These are phyloP conservation scores for Kryptolebias ocellatus DNA, from an alignment of 2,797 vertebrate genomes.

Conservation along the genomic window DNA sequence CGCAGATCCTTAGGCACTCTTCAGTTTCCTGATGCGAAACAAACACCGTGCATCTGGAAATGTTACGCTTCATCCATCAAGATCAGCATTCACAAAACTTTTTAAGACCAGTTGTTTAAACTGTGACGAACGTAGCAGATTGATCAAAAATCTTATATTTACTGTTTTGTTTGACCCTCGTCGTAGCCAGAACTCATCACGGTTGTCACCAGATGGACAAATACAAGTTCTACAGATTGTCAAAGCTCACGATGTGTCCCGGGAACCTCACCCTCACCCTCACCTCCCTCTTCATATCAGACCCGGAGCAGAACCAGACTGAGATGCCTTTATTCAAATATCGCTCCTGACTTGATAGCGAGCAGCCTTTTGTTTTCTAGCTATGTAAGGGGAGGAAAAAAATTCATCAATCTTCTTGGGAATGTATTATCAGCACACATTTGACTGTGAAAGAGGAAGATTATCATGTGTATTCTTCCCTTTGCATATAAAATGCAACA, in stretches of 20 bases:
- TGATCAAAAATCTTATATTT: background rate
- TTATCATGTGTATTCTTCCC: slow-evolving; percentile 12
- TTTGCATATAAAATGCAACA: slow-evolving; percentile 35
- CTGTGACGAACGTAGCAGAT: slow-evolving; percentile 4
- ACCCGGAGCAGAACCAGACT: slow-evolving; percentile 16
- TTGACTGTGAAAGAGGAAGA: slow-evolving; percentile 2
- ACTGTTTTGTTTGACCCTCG: background rate
- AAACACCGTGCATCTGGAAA: slow-evolving; percentile 38
- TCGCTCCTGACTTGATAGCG: slow-evolving; percentile 40
- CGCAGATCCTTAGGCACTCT: slow-evolving; percentile 1
- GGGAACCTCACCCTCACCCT: background rate
- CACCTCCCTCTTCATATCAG: slow-evolving; percentile 1
- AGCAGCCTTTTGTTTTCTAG: slow-evolving; percentile 34
- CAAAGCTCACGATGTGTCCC: background rate
- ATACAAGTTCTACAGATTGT: slow-evolving; percentile 1
- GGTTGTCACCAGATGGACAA: slow-evolving; percentile 2
- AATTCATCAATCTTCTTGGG: slow-evolving; percentile 5
- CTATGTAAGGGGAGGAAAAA: slow-evolving; percentile 24
- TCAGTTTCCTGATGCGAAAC: slow-evolving; percentile 7
- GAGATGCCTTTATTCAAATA: slow-evolving; percentile 32
- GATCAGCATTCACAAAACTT: slow-evolving; percentile 15
- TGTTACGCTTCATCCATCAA: slow-evolving; percentile 16
- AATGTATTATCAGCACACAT: slow-evolving; percentile 38
- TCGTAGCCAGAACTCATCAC: background rate
- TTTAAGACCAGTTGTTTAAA: slow-evolving; percentile 9